These are phyloP conservation scores for Cyclophora albipunctata DNA, from an alignment of 2,888 invertebrate genomes.

Conservation along the genomic window DNA sequence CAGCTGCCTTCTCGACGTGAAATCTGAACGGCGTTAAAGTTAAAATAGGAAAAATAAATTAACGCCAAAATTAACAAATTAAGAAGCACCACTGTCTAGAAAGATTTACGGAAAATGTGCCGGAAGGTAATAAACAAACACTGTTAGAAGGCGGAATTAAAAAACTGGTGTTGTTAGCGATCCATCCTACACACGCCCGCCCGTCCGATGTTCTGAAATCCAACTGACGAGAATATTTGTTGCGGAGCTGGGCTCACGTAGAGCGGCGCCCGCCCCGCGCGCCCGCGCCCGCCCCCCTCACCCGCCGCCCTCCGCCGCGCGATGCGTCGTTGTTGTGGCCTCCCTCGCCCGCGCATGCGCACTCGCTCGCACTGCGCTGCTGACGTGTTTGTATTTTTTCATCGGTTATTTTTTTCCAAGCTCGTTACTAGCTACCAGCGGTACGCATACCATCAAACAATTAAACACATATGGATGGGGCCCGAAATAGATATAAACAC, in stretches of 20 bases:
- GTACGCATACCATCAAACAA: slow-evolving; percentile 2
- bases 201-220: slow-evolving; percentile 74
- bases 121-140: slow-evolving; percentile 72
- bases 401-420: slow-evolving; percentile 43
- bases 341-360: slow-evolving; percentile 60
- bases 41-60: slow-evolving; percentile 39
- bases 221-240: slow-evolving; percentile 60
- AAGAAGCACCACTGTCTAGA: slow-evolving; percentile 72
- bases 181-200: slow-evolving; percentile 75
- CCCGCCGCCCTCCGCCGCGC: slow-evolving; percentile 34
- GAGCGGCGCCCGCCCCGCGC: slow-evolving; percentile 31
- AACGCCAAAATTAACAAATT: slow-evolving; percentile 48
- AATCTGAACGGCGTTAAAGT: slow-evolving; percentile 66
- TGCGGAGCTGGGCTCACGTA: slow-evolving; percentile 40
- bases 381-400: slow-evolving; percentile 73
- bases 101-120: slow-evolving; percentile 65
- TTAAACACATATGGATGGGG: background rate
- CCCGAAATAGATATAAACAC: background rate
- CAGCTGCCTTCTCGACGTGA: slow-evolving; percentile 72
- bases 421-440: slow-evolving; percentile 24
- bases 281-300: slow-evolving; percentile 25
- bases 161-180: slow-evolving; percentile 76
- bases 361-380: slow-evolving; percentile 55
- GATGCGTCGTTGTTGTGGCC: slow-evolving; percentile 49
- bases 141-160: slow-evolving; percentile 75